Evolutionary conservation across 2,113 vertebrate species (phyloP).

Genomic region (Saguinus midas): DNA sequence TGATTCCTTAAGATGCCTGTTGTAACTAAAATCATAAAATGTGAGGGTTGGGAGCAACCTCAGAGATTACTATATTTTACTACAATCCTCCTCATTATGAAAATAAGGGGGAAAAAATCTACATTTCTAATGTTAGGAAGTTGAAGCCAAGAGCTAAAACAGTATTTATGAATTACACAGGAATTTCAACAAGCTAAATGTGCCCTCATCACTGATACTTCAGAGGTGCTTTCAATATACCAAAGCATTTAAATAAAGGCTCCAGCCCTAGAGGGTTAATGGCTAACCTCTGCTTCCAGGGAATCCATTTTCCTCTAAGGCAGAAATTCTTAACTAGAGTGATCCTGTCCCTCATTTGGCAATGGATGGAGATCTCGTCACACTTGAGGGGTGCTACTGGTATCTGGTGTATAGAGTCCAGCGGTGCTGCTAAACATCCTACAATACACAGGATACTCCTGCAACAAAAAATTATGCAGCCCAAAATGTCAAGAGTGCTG

Average conservation of each 20-base stretch:
- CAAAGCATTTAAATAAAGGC: not conserved
- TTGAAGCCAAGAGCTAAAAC: conserved; percentile 6
- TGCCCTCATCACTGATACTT: not conserved
- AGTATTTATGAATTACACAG: not conserved
- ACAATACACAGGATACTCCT: not conserved
- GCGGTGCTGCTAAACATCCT: not conserved
- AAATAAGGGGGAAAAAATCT: not conserved
- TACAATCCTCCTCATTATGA: not conserved
- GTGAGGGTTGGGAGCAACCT: not conserved
- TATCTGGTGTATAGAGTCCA: not conserved
- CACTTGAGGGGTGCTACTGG: not conserved
- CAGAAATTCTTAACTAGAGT: not conserved
- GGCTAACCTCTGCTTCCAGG: not conserved
- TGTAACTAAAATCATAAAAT: conserved; percentile 50
- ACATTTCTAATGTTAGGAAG: not conserved
- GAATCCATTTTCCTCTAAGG: not conserved
- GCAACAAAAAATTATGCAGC: not conserved
- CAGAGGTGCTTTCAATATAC: not conserved
- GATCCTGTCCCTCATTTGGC: not conserved
- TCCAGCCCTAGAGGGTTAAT: not conserved
- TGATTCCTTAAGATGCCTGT: not conserved
- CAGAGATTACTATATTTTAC: not conserved
- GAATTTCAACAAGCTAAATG: not conserved
- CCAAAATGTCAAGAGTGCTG: not conserved
- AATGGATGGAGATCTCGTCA: not conserved